Conservation (phyloP, 2,888 invertebrate species). For the Temnothorax rugatulus region DNA sequence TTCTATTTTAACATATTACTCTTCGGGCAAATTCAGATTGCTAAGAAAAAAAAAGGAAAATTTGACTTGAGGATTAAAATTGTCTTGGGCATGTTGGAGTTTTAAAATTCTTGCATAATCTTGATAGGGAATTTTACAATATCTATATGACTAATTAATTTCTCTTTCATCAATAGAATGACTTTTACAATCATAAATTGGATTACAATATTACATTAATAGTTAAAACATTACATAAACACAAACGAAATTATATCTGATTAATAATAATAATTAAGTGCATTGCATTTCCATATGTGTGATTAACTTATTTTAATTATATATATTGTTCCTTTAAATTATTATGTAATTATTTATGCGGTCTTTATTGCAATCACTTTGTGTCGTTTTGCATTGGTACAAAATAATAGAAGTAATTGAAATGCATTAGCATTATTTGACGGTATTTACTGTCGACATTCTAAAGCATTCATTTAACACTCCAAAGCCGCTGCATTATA, state of each 20-base stretch:
- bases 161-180: background rate
- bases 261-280: background rate
- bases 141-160: background rate
- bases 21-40: background rate
- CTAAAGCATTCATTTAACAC: constrained; percentile 14
- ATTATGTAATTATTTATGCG: background rate
- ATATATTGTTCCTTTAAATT: background rate
- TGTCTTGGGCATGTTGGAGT: background rate
- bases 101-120: background rate
- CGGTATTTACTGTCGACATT: constrained; percentile 2
- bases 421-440: constrained; percentile 13
- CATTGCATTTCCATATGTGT: background rate
- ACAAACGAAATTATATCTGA: background rate
- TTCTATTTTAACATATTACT: background rate
- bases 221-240: background rate
- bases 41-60: background rate
- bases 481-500: constrained; percentile 6
- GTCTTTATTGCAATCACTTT: background rate
- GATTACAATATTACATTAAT: background rate
- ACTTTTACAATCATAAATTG: background rate
- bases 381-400: background rate
- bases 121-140: background rate
- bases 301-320: constrained; percentile 26
- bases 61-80: background rate
- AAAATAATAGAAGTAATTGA: constrained; percentile 9